A percentile compares a stretch with the other conserved stretches of the same genome.
phyloP scores from a whole-genome alignment of 2,888 invertebrate species.

The Nebria salina region DNA sequence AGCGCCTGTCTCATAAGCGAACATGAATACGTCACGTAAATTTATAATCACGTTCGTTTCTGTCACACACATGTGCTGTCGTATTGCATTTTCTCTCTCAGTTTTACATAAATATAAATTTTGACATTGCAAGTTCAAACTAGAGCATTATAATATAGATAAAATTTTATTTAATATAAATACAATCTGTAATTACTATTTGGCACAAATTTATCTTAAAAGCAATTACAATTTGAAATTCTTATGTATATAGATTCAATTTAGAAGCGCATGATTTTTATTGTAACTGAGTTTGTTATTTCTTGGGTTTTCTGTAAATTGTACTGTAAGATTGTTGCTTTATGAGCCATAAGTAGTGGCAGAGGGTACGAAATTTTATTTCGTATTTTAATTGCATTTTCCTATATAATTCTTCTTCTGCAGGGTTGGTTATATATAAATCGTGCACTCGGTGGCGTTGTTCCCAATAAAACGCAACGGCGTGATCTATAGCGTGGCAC shows the following conservation, averaged over 20 bases:
- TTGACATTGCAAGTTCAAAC: background rate
- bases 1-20: background rate
- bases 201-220: too few species aligned
- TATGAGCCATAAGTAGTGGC: background rate
- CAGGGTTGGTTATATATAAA: background rate
- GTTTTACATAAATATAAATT: background rate
- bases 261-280: too few species aligned
- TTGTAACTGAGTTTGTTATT: too few species aligned
- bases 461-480: constrained; percentile 39
- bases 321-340: background rate
- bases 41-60: background rate
- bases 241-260: too few species aligned
- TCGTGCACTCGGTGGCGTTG: constrained; percentile 11
- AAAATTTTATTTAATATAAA: too few species aligned
- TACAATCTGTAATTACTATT: too few species aligned
- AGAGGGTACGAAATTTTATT: constrained; percentile 29
- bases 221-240: too few species aligned
- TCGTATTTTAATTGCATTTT: constrained; percentile 36
- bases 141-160: too few species aligned
- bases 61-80: background rate
- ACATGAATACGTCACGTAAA: background rate
- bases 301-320: too few species aligned
- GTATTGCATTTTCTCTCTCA: background rate
- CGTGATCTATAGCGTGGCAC: constrained; percentile 30
- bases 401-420: constrained; percentile 21